Evolutionary conservation across 2,888 invertebrate species (phyloP).

Genomic region (Melieria omissa): DNA sequence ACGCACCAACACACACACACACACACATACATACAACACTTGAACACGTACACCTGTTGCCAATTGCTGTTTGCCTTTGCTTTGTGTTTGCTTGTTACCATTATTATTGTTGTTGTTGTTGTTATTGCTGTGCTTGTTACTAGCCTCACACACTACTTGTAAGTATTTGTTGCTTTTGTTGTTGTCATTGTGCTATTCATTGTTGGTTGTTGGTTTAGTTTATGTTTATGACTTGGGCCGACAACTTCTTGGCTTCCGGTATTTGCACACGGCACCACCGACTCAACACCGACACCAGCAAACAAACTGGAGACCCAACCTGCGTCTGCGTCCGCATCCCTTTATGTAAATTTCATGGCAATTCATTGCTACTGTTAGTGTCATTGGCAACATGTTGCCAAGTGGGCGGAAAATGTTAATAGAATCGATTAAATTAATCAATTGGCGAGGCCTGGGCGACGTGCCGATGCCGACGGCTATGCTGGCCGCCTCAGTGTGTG

Average conservation of each 20-base stretch:
- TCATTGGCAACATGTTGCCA: constrained; percentile 14
- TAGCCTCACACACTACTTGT: background rate
- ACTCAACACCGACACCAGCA: background rate
- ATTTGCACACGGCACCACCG: background rate
- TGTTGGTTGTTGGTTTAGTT: constrained; percentile 13
- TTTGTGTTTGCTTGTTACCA: background rate
- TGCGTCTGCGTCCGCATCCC: constrained; percentile 11
- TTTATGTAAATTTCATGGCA: constrained; percentile 39
- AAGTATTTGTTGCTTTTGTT: background rate
- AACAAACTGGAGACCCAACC: background rate
- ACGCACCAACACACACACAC: no score
- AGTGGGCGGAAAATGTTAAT: constrained; percentile 28
- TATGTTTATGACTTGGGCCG: constrained; percentile 28
- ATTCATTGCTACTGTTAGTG: constrained; percentile 8
- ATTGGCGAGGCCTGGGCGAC: constrained; percentile 5
- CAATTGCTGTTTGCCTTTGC: constrained; percentile 33
- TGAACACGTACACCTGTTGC: constrained; percentile 35
- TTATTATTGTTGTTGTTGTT: constrained; percentile 10
- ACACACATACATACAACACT: background rate
- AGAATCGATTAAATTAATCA: constrained; percentile 26
- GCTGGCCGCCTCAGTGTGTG: no score
- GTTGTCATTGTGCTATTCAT: constrained; percentile 10
- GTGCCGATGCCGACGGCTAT: no score
- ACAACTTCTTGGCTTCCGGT: constrained; percentile 33
- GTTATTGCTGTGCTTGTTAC: background rate